phyloP scores from a whole-genome alignment of 1,140 invertebrate species.

The Agrypnia vestita region DNA sequence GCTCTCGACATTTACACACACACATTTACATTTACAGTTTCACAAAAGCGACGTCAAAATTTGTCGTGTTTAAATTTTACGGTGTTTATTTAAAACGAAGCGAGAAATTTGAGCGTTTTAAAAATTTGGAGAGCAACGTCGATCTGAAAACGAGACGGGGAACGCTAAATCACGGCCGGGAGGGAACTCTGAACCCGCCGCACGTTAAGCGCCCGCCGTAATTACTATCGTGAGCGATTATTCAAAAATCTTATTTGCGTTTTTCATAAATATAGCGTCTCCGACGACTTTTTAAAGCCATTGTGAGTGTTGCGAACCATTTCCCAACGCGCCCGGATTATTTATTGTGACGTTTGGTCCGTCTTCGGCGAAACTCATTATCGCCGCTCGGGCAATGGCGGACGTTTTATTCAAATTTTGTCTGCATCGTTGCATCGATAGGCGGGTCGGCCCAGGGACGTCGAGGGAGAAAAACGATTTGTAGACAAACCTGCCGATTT shows the following conservation, averaged over 20 bases:
- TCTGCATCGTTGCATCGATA: too few relatives aligned
- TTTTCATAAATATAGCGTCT: constrained; percentile 14
- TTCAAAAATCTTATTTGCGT: constrained; percentile 43
- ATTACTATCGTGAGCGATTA: constrained; percentile 50
- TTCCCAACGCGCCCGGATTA: too few relatives aligned
- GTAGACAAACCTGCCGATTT: too few relatives aligned
- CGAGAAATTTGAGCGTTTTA: constrained; percentile 2
- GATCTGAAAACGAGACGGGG: neutral
- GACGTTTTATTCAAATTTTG: too few relatives aligned
- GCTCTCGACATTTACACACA: neutral
- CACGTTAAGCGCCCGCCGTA: constrained; percentile 29
- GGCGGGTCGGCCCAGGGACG: too few relatives aligned
- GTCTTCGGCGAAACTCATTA: neutral
- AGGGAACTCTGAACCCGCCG: constrained; percentile 9
- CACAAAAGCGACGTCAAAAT: neutral
- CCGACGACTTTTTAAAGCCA: constrained; percentile 6
- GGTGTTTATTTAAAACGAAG: neutral
- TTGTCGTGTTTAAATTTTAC: constrained; percentile 5
- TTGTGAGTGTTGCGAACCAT: neutral
- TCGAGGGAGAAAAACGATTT: too few relatives aligned
- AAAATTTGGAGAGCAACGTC: neutral
- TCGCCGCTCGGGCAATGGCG: too few relatives aligned
- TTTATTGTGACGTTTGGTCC: neutral
- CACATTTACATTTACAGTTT: too few relatives aligned
- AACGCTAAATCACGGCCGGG: neutral